Percentiles rank a stretch among this genome's conserved stretches.
Evolutionary conservation across 64 coral and sea anemone species (phyloP).

Genomic region (Montipora sp.): DNA sequence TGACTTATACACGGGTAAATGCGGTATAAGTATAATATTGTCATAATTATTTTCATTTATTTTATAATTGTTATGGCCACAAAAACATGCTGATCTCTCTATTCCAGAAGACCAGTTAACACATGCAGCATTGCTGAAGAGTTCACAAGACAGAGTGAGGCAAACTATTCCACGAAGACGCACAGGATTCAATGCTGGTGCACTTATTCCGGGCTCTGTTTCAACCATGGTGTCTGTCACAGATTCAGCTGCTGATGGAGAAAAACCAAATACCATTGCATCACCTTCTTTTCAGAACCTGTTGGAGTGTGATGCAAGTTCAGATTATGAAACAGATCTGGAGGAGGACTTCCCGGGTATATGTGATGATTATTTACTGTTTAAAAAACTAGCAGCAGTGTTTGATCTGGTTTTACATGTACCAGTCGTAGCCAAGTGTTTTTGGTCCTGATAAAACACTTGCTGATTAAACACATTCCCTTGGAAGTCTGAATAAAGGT

Average conservation of each 20-base stretch:
- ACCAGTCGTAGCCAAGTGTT: too few species aligned
- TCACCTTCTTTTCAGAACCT: conserved; percentile 53
- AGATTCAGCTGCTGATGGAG: conserved; percentile 44
- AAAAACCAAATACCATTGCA: neutral
- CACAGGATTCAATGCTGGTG: conserved; percentile 40
- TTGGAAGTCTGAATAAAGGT: too few species aligned
- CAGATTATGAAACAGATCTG: conserved; percentile 76
- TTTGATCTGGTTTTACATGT: too few species aligned
- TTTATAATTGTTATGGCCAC: too few species aligned
- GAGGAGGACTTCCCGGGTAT: conserved; percentile 79
- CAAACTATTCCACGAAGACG: neutral
- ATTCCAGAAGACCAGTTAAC: neutral
- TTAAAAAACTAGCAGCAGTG: too few species aligned
- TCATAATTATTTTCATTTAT: too few species aligned
- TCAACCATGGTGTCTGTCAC: conserved; percentile 58
- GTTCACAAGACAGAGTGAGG: conserved; percentile 20
- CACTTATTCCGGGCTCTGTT: conserved; percentile 62
- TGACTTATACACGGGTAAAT: too few species aligned
- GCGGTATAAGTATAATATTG: too few species aligned
- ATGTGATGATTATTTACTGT: neutral
- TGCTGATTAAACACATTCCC: too few species aligned
- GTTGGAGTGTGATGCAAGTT: conserved; percentile 51
- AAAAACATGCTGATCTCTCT: too few species aligned
- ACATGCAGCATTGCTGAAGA: neutral
- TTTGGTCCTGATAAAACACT: too few species aligned